Evolutionary conservation across 2,797 vertebrate genomes (phyloP).

Genomic region (Geotrypetes seraphini): DNA sequence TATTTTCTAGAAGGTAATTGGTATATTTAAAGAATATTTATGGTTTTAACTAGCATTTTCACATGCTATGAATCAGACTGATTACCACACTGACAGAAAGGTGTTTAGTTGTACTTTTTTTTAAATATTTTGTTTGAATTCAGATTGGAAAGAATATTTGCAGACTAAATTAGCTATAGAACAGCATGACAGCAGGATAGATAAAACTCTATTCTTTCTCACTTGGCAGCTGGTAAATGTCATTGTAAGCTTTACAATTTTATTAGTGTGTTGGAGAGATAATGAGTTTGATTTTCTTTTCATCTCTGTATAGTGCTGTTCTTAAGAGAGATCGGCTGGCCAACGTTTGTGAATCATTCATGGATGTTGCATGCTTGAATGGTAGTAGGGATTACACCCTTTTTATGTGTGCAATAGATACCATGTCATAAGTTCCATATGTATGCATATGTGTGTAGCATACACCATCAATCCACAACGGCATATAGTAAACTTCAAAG

Average conservation of each 20-base stretch:
- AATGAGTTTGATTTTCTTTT: conserved; percentile 10
- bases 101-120: conserved; percentile 13
- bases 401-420: no score
- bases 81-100: conserved; percentile 8
- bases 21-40: conserved; percentile 10
- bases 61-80: conserved; percentile 6
- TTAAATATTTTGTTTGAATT: no score
- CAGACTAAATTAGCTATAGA: neutral
- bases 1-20: no score
- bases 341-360: neutral
- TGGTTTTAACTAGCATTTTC: conserved; percentile 1
- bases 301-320: conserved; percentile 1
- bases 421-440: no score
- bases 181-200: conserved; percentile 1
- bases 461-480: no score
- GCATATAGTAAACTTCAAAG: no score
- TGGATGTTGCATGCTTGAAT: neutral
- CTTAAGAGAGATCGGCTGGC: conserved; percentile 4
- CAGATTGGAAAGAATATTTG: no score
- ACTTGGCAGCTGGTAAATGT: conserved; percentile 18
- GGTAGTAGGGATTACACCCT: neutral
- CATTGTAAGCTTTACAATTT: conserved; percentile 13
- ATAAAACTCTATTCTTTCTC: conserved; percentile 6
- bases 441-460: no score
- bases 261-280: conserved; percentile 8